phyloP scores from a whole-genome alignment of 1,140 invertebrate genomes.

The Brachystomella parvula region DNA sequence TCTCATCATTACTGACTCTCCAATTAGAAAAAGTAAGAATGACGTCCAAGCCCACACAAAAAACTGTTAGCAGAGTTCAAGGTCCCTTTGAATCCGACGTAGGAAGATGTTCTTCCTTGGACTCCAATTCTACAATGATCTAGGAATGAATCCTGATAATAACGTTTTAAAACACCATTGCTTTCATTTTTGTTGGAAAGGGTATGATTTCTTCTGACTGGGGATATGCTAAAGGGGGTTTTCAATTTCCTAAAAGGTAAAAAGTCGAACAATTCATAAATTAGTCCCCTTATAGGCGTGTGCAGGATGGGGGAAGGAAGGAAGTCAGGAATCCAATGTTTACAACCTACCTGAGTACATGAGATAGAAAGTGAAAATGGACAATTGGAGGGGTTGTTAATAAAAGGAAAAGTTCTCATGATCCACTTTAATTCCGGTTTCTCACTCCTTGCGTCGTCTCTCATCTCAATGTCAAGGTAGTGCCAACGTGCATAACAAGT shows the following conservation, averaged over 20 bases:
- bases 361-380: not conserved
- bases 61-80: not conserved
- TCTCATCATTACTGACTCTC: not conserved
- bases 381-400: not conserved
- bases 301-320: not conserved
- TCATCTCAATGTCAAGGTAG: slow-evolving; percentile 7
- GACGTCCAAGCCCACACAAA: too few relatives aligned
- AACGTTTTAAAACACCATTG: slow-evolving; percentile 3
- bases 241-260: not conserved
- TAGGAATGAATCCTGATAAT: not conserved
- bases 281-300: too few relatives aligned
- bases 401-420: slow-evolving; percentile 11
- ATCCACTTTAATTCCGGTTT: slow-evolving; percentile 6
- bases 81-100: not conserved
- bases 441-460: not conserved
- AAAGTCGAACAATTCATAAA: not conserved
- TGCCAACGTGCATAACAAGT: too few relatives aligned
- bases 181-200: not conserved
- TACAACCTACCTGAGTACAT: not conserved
- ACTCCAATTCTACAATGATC: not conserved
- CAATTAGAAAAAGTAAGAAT: not conserved
- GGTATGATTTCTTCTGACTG: not conserved
- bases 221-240: not conserved
- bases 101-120: not conserved
- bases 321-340: not conserved